phyloP scores from a whole-genome alignment of 2,888 invertebrate genomes.

The Pilophorus perplexus region DNA sequence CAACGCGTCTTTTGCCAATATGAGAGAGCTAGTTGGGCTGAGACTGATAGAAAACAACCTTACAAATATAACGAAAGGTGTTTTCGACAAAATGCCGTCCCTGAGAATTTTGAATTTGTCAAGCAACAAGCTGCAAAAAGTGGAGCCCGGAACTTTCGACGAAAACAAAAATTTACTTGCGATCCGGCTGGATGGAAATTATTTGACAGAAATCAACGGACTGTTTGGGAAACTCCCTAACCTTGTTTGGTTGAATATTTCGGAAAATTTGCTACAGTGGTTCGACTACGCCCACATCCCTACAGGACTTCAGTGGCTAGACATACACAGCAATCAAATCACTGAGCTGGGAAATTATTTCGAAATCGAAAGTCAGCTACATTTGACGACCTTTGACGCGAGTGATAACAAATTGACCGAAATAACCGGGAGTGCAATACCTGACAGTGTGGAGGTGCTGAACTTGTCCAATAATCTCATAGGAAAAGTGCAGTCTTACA shows the following conservation, averaged over 20 bases:
- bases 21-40: constrained; percentile 76
- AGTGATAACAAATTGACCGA: constrained; percentile 77
- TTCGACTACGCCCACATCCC: constrained; percentile 85
- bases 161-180: constrained; percentile 74
- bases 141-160: constrained; percentile 76
- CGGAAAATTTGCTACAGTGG: constrained; percentile 77
- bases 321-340: constrained; percentile 80
- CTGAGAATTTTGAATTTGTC: constrained; percentile 80
- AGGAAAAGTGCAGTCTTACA: constrained; percentile 78
- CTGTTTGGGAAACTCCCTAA: constrained; percentile 77
- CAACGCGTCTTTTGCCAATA: constrained; percentile 74
- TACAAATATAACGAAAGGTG: constrained; percentile 73
- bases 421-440: constrained; percentile 78
- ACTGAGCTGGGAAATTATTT: constrained; percentile 80
- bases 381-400: constrained; percentile 76
- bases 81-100: constrained; percentile 73
- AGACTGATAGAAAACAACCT: constrained; percentile 82
- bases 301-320: constrained; percentile 77
- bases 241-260: constrained; percentile 81
- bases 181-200: constrained; percentile 78
- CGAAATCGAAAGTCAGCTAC: constrained; percentile 75
- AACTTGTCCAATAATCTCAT: constrained; percentile 78
- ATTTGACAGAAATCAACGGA: constrained; percentile 72
- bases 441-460: constrained; percentile 75
- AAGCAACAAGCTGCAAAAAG: constrained; percentile 74